Evolutionary conservation across 2,113 vertebrate genomes (phyloP), one percentile per base, ranked within the genome.

Genomic region (Gasterosteus aculeatus): DNA sequence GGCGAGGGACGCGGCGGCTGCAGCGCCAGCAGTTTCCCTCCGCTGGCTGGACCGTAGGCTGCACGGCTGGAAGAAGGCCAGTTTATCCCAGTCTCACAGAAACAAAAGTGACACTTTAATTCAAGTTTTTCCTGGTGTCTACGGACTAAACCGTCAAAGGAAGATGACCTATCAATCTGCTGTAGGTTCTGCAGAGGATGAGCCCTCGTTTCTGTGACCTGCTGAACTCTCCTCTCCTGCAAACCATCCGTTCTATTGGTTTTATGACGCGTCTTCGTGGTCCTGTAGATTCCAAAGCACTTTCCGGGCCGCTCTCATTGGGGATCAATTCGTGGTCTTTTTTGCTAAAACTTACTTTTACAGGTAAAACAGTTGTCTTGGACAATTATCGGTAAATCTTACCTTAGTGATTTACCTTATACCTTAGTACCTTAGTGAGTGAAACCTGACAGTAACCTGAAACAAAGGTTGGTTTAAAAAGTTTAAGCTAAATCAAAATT

Each of bases 31-130:
- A 18, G 12, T 80, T 82, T 85, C 49, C 61, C 38, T 42, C 71
- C 14, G 14, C 69, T 80, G 71, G 73, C 80, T 68, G 1, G 39
- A 61, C 15, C 85, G 66, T 82, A 75, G 80, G 78, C 61, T 59
- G 70, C 62, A 44, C 84, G 80, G 74, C 69, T 58, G 70, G 29
- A 76, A 84, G 82, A 58, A 64, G 57, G 46, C 3, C 26, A 11
- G 47, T 64, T 73, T 78, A 38, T 78, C 69, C 75, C 35, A 41
- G 44, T 62, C 62, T 63, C 65, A 26, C 19, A 65, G 42, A 78
- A 81, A 67, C 42, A 53, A 31, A 5, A 6, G 18, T n/a, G 11
- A 67, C 58, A 18, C 19, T 14, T 56, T 65, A 59, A 58, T 56
- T 26, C 38, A 56, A 15, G n/a, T 59, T 10, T 64, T 10, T 64